Conservation (phyloP, 2,888 invertebrate species). For the Antitype chi region DNA sequence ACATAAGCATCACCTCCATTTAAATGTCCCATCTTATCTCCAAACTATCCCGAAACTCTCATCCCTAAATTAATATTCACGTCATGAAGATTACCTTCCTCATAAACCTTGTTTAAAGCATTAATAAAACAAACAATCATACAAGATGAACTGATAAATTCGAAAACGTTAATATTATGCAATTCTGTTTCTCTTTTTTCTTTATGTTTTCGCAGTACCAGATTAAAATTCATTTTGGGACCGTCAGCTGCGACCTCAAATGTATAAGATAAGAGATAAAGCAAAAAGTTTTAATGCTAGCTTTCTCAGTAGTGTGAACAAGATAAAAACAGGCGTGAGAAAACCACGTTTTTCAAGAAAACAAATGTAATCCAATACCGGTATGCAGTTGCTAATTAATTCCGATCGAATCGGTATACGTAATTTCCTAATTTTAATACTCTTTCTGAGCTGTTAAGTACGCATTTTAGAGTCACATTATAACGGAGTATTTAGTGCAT, state of each 20-base stretch:
- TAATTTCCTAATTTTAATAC: constrained; percentile 73
- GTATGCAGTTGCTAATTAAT: constrained; percentile 72
- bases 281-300: constrained; percentile 69
- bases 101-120: constrained; percentile 70
- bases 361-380: constrained; percentile 72
- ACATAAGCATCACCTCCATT: constrained; percentile 52
- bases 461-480: constrained; percentile 54
- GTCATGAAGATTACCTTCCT: constrained; percentile 68
- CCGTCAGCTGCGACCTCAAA: constrained; percentile 72
- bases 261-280: constrained; percentile 79
- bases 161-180: constrained; percentile 57
- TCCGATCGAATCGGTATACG: constrained; percentile 70
- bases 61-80: constrained; percentile 78
- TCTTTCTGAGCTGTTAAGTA: constrained; percentile 55
- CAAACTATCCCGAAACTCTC: constrained; percentile 67
- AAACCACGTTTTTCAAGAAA: constrained; percentile 70
- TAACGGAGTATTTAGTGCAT: constrained; percentile 59
- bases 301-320: constrained; percentile 77
- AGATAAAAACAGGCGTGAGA: constrained; percentile 76
- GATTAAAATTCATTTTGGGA: constrained; percentile 80
- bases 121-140: constrained; percentile 78
- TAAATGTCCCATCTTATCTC: constrained; percentile 67
- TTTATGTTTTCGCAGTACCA: constrained; percentile 78
- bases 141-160: constrained; percentile 76
- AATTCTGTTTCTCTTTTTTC: constrained; percentile 66